Evolutionary conservation across 2,113 vertebrate species (phyloP), one percentile per base, ranked within the genome.

Genomic region (Meriones unguiculatus): DNA sequence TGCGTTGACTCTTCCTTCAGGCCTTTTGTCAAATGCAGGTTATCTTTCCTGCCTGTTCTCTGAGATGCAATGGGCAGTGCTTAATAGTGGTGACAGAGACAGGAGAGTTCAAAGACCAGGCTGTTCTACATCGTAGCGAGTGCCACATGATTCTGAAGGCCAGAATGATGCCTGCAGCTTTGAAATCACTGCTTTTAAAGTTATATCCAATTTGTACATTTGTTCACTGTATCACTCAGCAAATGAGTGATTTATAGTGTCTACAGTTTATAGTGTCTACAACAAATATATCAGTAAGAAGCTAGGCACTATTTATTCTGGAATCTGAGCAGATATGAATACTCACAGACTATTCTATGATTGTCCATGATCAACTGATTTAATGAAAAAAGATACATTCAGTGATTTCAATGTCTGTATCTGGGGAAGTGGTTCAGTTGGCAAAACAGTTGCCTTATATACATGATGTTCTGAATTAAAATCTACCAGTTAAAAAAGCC

Each of bases 141-240:
- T 30, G n/a, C 41, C n/a, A 81, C 25, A 3, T 92, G 86, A 92
- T 62, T 59, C 35, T 41, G 75, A 95, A 41, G 18, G 24, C 18
- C 85, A 92, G 0, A 2, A 22, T 5, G 81, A 81, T 6, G 2
- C 14, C 87, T 65, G 59, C 14, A 77, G 87, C 24, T 93, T 90
- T 88, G 69, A 95, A 85, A 90, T 95, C 11, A 65, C 32, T 86
- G 76, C 12, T n/a, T 52, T 95, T 89, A 46, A 69, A 89, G 59
- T 87, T 72, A 50, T 14, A 50, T 50, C 67, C 70, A 77, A 25
- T 81, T 75, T 95, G 5, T 6, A 77, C 10, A 64, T 82, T 82
- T 41, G 46, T 22, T 73, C 50, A 59, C 41, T 67, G 59, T 76
- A 20, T 81, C 59, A 85, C 46, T 90, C 86, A 89, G 15, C 70